A percentile compares a stretch with the other conserved stretches of the same genome.
These are phyloP conservation scores for Oreochromis niloticus DNA, from an alignment of 2,113 vertebrate species.

Conservation along the genomic window DNA sequence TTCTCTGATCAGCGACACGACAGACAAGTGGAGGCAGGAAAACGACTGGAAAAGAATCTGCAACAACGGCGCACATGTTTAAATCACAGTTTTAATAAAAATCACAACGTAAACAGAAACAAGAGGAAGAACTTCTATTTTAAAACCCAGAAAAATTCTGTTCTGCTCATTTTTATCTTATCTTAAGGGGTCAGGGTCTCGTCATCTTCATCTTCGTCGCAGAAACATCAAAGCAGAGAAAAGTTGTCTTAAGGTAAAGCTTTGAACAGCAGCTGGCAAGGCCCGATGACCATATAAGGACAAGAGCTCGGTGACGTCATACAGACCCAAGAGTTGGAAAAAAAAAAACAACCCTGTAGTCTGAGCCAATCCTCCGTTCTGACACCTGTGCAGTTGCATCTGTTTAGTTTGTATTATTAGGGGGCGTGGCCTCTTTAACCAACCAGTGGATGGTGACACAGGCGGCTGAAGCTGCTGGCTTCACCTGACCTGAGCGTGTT, in stretches of 20 bases:
- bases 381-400: not conserved
- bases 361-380: not conserved
- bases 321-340: fast-evolving
- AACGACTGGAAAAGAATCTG: not conserved
- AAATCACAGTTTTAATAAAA: not conserved
- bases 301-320: not conserved
- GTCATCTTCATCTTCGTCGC: not conserved
- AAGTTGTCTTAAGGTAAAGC: not conserved
- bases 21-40: not conserved
- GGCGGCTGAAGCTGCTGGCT: not conserved
- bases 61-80: not conserved
- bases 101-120: not conserved
- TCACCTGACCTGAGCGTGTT: not conserved
- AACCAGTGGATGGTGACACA: not conserved
- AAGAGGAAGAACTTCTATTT: not conserved
- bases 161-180: not conserved
- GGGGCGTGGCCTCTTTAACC: not conserved
- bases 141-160: not conserved
- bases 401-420: no score
- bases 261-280: not conserved
- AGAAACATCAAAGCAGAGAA: not conserved
- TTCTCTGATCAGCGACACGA: not conserved
- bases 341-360: not conserved
- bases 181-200: not conserved
- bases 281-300: not conserved